Base-by-base conservation (phyloP, 1,140 invertebrate genomes). In the Tetramorium alpestre region DNA sequence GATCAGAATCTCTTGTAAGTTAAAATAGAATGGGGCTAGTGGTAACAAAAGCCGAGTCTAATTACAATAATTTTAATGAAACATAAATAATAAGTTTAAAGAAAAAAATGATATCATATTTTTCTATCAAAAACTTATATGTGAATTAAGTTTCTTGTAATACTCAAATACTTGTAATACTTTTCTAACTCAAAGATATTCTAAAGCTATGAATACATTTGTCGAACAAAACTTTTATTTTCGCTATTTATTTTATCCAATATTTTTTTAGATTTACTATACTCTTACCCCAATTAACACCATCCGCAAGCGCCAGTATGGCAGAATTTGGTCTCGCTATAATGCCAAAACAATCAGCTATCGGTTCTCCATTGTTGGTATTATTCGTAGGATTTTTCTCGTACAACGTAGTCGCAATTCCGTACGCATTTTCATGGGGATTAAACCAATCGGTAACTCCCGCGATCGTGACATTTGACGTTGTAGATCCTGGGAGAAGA, bases 321-420 rank as follows among this genome's bases (percentile, higher is more conserved):
- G 97, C 97, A 86, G 97, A 98, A 94, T 99, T 98, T 64, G 96
- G 96, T 58, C 98, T 96, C 5, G 97, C 97, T 88, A 98, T 97
- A 60, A 99, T 96, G 2, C 97, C 98, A 96, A 98, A 99, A 90
- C 98, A 97, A 95, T 99, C 98, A 18, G 98, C 98, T 88, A 99
- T 98, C 18, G 98, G 98, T 93, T 98, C 97, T 6, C 98, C 98
- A 95, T 98, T 98, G 77, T 97, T 96, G 70, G 96, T 95, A 86
- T 97, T 96, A 58, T 97, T 98, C 33, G 97, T 94, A 82, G 98
- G 98, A 95, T 98, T 97, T 85, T 96, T 96, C 93, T 98, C 98
- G 91, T 98, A 98, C 3, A 98, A 94, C 0, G 97, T 97, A 33
- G 97, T 96, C 0, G 96, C 96, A 81, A 97, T 95, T 76, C 98